Percentiles rank a stretch among this genome's conserved stretches.
Conservation (phyloP, 1,140 invertebrate genomes). For the Diuraphis noxia region DNA sequence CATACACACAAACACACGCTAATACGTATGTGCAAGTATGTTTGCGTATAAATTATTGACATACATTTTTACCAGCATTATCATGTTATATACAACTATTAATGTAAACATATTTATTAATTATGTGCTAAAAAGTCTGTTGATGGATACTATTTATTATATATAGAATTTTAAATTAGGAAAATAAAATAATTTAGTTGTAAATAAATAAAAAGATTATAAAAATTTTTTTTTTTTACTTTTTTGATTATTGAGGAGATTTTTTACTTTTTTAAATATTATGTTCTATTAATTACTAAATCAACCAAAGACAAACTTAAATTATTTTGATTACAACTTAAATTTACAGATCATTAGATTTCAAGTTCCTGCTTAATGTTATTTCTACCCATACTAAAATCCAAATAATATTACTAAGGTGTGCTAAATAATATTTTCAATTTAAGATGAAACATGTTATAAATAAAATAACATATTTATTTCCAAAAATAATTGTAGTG, state of each 20-base stretch:
- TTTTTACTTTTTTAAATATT: background rate
- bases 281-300: background rate
- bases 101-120: slow-evolving; percentile 32
- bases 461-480: background rate
- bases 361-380: background rate
- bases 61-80: slow-evolving; percentile 39
- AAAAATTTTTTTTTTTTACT: background rate
- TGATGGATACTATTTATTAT: slow-evolving; percentile 24
- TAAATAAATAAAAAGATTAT: slow-evolving; percentile 34
- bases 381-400: background rate
- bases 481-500: background rate
- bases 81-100: slow-evolving; percentile 7
- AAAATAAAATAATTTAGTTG: background rate
- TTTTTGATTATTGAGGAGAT: background rate
- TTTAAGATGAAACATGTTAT: background rate
- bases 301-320: background rate
- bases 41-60: background rate
- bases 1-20: background rate
- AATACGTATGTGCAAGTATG: background rate
- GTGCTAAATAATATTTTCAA: background rate
- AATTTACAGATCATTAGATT: background rate
- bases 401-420: background rate
- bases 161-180: background rate
- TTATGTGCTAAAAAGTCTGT: slow-evolving; percentile 11
- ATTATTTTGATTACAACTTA: background rate